Conservation (phyloP, 2,888 invertebrate species). For the Agriopis marginaria region DNA sequence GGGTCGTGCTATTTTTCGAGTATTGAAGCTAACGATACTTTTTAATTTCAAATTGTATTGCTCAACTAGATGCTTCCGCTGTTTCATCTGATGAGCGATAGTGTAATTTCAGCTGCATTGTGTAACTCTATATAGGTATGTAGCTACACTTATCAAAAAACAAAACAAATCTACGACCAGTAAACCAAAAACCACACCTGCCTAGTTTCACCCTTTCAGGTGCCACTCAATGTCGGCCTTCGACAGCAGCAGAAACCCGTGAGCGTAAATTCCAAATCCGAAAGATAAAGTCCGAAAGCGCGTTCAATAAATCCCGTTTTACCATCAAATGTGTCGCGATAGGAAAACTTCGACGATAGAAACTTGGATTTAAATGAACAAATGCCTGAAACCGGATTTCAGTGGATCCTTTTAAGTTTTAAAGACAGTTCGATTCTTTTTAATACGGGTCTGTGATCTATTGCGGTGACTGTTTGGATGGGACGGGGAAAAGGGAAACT, state of each 20-base stretch:
- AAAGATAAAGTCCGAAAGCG: constrained; percentile 39
- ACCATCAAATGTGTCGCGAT: constrained; percentile 41
- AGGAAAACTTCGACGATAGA: constrained; percentile 42
- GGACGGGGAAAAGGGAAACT: background rate
- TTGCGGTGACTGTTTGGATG: constrained; percentile 11
- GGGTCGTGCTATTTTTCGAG: too few species aligned
- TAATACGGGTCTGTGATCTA: constrained; percentile 33
- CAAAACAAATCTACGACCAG: background rate
- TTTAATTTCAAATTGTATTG: too few species aligned
- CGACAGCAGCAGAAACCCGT: constrained; percentile 8
- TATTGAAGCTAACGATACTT: too few species aligned
- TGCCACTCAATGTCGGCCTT: background rate
- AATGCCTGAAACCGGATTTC: constrained; percentile 31
- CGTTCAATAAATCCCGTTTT: constrained; percentile 38
- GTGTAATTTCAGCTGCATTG: too few species aligned
- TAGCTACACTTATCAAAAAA: too few species aligned
- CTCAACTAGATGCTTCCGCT: too few species aligned
- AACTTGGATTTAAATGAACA: constrained; percentile 44
- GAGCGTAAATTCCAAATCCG: constrained; percentile 23
- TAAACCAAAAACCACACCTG: background rate
- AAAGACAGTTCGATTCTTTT: constrained; percentile 39
- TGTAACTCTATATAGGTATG: too few species aligned
- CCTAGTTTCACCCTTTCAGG: constrained; percentile 7
- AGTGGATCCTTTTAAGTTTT: constrained; percentile 30
- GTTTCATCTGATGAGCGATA: too few species aligned